Evolutionary conservation across 1,140 invertebrate species (phyloP).

Genomic region (Caerostris darwini): DNA sequence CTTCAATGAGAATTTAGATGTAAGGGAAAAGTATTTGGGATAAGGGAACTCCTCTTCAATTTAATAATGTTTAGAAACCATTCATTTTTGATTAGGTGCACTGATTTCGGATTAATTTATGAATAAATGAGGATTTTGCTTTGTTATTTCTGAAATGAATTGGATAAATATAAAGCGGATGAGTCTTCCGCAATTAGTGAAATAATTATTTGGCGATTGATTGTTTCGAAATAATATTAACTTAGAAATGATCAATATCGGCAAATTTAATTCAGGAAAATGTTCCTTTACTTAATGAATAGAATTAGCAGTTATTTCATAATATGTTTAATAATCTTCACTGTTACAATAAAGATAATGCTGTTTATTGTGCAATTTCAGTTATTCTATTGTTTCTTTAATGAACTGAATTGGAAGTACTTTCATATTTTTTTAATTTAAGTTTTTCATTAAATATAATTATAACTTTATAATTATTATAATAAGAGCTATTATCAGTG

Average conservation of each 20-base stretch:
- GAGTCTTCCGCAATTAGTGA: not conserved
- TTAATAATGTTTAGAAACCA: slow-evolving; percentile 17
- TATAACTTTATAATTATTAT: no score
- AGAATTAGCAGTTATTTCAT: not conserved
- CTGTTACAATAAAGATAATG: not conserved
- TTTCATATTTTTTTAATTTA: no score
- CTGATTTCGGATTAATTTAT: slow-evolving; percentile 22
- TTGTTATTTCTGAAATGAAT: not conserved
- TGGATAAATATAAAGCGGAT: not conserved
- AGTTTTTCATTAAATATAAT: no score
- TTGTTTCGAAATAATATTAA: not conserved
- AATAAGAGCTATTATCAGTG: no score
- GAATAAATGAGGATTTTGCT: not conserved
- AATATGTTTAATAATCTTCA: not conserved
- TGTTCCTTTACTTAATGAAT: not conserved
- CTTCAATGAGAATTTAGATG: not conserved
- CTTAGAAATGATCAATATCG: not conserved
- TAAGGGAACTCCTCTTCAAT: not conserved
- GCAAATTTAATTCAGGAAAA: not conserved
- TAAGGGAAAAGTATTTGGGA: not conserved
- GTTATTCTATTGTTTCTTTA: not conserved
- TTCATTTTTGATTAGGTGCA: slow-evolving; percentile 37
- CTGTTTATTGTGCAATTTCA: not conserved
- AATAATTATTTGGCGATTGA: not conserved
- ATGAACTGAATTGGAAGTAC: no score